Conservation (phyloP, 2,888 invertebrate genomes). For the Drosophila ezoana region DNA sequence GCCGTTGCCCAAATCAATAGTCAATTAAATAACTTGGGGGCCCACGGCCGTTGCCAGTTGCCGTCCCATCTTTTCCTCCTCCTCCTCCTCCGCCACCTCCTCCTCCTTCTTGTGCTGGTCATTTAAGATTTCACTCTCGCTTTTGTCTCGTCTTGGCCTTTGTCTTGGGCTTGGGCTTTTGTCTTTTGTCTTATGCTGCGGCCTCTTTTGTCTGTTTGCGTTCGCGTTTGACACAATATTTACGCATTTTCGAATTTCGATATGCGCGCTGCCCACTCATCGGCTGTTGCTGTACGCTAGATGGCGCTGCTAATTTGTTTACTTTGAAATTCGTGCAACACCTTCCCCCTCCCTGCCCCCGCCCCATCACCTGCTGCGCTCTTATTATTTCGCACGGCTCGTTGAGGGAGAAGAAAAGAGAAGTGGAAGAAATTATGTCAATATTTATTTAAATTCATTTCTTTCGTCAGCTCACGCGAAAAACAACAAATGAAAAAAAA, state of each 20-base stretch:
- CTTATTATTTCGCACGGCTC: constrained; percentile 19
- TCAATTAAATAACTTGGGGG: constrained; percentile 69
- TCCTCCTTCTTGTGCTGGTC: constrained; percentile 1
- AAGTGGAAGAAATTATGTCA: constrained; percentile 72
- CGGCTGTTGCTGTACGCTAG: background rate
- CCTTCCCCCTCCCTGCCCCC: background rate
- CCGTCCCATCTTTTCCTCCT: background rate
- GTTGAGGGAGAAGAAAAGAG: constrained; percentile 14
- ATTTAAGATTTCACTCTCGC: constrained; percentile 75
- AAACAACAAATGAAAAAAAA: constrained; percentile 31
- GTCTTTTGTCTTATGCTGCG: constrained; percentile 21
- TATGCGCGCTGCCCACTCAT: constrained; percentile 16
- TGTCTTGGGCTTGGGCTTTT: constrained; percentile 10
- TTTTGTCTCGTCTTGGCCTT: constrained; percentile 38
- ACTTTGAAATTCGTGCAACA: constrained; percentile 40
- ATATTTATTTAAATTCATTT: constrained; percentile 79
- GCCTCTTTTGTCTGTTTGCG: constrained; percentile 41
- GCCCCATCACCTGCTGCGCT: background rate
- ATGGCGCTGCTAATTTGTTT: constrained; percentile 67
- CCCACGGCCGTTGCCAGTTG: constrained; percentile 1
- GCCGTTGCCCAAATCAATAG: constrained; percentile 34
- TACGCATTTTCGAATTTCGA: constrained; percentile 22
- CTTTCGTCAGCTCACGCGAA: constrained; percentile 59
- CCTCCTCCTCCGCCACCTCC: background rate
- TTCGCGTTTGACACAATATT: constrained; percentile 20